Base-by-base conservation (phyloP, 2,797 vertebrate species). In the Anomalospiza imberbis region DNA sequence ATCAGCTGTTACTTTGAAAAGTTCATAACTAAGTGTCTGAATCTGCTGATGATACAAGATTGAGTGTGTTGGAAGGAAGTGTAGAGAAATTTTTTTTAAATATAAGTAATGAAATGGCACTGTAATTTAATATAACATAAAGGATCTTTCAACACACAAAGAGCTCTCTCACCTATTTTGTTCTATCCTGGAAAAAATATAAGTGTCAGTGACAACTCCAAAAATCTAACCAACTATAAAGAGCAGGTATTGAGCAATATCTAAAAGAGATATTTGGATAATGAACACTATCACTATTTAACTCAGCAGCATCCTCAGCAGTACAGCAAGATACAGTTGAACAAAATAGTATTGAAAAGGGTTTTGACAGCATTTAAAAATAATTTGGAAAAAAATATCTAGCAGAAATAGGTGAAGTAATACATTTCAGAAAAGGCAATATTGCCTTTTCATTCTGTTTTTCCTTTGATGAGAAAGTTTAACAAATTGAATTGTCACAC, bases 401-500 rank as follows among this genome's bases (percentile, higher is more conserved):
- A 68, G 44, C 18, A 87, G 63, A 77, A 87, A 60, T 17, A 92
- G 72, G 72, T 86, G 73, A 88, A 86, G 54, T 57, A 76, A 36
- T 54, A 71, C 5, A 44, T 84, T 77, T 75, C 76, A 81, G 62
- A 81, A 47, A 71, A 79, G 34, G 54, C 34, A 88, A 78, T 50
- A n/a, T 4, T 48, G 62, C 29, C 51, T 86, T 72, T 78, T 76
- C 53, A 54, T 65, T 81, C 42, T 73, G 34, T 45, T 86, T 62
- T 54, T 51, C 57, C 48, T 82, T 76, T 44, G 42, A 85, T 72
- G 73, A 92, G 87, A 44, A 87, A 14, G 28, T 82, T 91, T 73
- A 77, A 71, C 84, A 88, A 94, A 86, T 61, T 42, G 73, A 95
- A 88, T 85, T 79, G 74, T 73, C 67, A 82, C 53, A 61, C 77